Evolutionary conservation across 2,888 invertebrate genomes (phyloP).

Genomic region (Hololepta plana): DNA sequence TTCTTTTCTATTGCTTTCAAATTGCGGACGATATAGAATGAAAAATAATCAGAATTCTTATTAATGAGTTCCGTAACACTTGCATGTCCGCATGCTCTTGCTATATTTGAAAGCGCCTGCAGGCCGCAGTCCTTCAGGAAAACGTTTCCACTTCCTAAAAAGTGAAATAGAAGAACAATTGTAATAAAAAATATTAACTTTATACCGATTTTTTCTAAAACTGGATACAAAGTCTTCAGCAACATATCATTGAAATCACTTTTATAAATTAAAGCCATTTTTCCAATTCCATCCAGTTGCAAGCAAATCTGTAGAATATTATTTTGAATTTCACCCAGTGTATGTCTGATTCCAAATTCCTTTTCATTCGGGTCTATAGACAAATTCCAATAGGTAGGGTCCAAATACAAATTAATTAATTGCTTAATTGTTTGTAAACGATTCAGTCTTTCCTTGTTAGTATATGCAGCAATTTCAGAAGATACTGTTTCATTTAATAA

Average conservation of each 20-base stretch:
- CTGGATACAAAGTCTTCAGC: conserved; percentile 43
- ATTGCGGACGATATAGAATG: conserved; percentile 45
- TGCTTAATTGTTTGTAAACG: conserved; percentile 10
- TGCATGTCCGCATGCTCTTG: conserved; percentile 34
- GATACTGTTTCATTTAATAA: conserved; percentile 38
- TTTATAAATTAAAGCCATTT: conserved; percentile 35
- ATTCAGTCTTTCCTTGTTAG: conserved; percentile 10
- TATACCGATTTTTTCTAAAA: conserved; percentile 53
- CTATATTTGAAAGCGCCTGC: conserved; percentile 36
- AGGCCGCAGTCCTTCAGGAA: conserved; percentile 42
- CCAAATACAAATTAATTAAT: conserved; percentile 27
- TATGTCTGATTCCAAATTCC: too few species aligned
- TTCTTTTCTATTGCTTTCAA: conserved; percentile 43
- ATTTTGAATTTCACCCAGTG: conserved; percentile 32
- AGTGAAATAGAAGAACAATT: too few species aligned
- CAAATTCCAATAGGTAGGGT: conserved; percentile 33
- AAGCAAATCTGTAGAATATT: conserved; percentile 50
- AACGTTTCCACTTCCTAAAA: conserved; percentile 44
- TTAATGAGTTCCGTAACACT: conserved; percentile 42
- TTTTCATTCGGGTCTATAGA: conserved; percentile 20
- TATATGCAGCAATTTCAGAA: conserved; percentile 19
- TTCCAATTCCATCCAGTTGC: conserved; percentile 50
- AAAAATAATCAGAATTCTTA: conserved; percentile 54
- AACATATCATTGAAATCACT: conserved; percentile 38
- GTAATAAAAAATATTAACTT: too few species aligned